Evolutionary conservation across 2,888 invertebrate species (phyloP).

Genomic region (Plebejus anna): DNA sequence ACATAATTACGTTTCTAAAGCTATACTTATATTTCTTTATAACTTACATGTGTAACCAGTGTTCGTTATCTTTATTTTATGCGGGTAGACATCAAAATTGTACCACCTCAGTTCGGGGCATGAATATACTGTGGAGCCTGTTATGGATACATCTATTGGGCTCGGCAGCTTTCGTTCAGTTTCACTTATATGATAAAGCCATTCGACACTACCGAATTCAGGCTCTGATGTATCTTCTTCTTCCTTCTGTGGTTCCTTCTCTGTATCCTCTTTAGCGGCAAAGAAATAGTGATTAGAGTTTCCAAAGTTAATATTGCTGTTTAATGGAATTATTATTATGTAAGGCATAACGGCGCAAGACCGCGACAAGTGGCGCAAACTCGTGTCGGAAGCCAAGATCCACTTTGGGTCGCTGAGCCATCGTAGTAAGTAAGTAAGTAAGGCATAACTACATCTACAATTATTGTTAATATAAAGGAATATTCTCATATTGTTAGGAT

Average conservation of each 20-base stretch:
- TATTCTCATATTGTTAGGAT: too few relatives aligned
- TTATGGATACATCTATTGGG: constrained; percentile 66
- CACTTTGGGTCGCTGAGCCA: too few relatives aligned
- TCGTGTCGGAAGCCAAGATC: too few relatives aligned
- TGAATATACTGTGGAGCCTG: constrained; percentile 54
- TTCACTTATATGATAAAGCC: constrained; percentile 59
- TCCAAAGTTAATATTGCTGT: too few relatives aligned
- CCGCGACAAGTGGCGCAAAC: too few relatives aligned
- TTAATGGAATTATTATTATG: too few relatives aligned
- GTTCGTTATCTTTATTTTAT: constrained; percentile 83
- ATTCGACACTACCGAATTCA: constrained; percentile 53
- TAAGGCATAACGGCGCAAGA: too few relatives aligned
- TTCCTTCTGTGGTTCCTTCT: constrained; percentile 40
- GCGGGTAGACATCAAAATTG: constrained; percentile 80
- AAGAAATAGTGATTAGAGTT: neutral
- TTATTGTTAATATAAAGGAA: too few relatives aligned
- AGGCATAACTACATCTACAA: too few relatives aligned
- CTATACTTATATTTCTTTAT: too few relatives aligned
- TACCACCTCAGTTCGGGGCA: constrained; percentile 78
- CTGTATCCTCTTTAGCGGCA: constrained; percentile 46
- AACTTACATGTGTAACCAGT: constrained; percentile 82
- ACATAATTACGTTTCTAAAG: too few relatives aligned
- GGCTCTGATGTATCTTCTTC: constrained; percentile 43
- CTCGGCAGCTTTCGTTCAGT: constrained; percentile 58
- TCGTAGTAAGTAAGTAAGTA: too few relatives aligned